Percentiles rank a stretch among this genome's conserved stretches.
Evolutionary conservation across 2,888 invertebrate genomes (phyloP).

Genomic region (Megastigmus dorsalis): DNA sequence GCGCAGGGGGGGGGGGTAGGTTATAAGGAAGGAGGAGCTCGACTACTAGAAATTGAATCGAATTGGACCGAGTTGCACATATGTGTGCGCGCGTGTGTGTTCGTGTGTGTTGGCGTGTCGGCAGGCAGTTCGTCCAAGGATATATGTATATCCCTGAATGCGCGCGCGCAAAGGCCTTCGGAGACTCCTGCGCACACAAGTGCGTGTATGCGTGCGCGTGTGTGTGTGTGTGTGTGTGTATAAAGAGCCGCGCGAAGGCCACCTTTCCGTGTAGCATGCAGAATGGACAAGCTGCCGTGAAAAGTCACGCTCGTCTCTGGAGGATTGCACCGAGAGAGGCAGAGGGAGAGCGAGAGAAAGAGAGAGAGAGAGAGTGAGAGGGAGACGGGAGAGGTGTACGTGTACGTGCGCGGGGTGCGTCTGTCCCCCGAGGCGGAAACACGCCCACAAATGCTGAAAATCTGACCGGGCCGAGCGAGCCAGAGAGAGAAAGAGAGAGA

Average conservation of each 20-base stretch:
- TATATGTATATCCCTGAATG: conserved; percentile 62
- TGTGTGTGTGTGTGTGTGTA: too few species aligned
- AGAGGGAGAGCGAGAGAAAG: not conserved
- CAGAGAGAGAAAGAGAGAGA: too few species aligned
- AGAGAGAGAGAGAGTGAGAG: not conserved
- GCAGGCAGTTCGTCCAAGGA: conserved; percentile 69
- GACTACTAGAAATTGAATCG: conserved; percentile 55
- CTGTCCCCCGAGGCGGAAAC: conserved; percentile 65
- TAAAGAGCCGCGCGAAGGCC: conserved; percentile 28
- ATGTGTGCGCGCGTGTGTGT: conserved; percentile 59
- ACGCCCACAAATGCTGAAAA: conserved; percentile 60
- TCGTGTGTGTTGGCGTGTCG: conserved; percentile 67
- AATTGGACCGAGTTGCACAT: conserved; percentile 38
- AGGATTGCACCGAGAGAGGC: conserved; percentile 45
- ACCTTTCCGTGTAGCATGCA: conserved; percentile 42
- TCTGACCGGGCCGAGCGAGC: conserved; percentile 48
- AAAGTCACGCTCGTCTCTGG: conserved; percentile 62
- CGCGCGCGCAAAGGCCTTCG: conserved; percentile 22
- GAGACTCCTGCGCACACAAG: not conserved
- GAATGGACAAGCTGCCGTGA: conserved; percentile 42
- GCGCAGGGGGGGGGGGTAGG: not conserved
- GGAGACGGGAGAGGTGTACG: conserved; percentile 61
- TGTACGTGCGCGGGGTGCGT: conserved; percentile 66
- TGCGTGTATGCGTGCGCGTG: not conserved
- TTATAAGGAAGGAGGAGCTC: too few species aligned